Base-by-base conservation (phyloP, 2,888 invertebrate species). In the Acrocera orbiculus region DNA sequence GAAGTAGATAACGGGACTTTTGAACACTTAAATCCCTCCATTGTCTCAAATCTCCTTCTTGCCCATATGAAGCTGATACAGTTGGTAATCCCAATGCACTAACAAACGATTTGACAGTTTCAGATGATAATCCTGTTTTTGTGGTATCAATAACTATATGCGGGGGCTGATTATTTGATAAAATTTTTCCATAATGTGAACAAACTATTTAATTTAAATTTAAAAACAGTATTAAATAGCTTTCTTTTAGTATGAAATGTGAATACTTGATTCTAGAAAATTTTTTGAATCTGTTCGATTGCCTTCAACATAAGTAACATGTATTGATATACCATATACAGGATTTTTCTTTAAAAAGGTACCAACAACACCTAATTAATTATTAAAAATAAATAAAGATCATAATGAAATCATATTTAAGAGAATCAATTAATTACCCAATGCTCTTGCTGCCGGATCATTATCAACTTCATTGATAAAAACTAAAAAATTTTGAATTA, bases 101-200 rank as follows among this genome's bases (percentile, higher is more conserved):
- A 4, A 80, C 76, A 52, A 89, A 78, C 1, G 82, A 77, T 56
- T 86, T 85, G 4, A 85, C 78, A 0, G 81, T 78, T 61, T 87
- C 87, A 0, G 85, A 82, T 11, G 78, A 73, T 20, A 77, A 65
- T 4, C 85, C 85, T 4, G 76, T 72, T 61, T 76, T 76, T 1
- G 87, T 87, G 14, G 78, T 75, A 56, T 89, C 87, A 42, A 89
- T 60, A 5, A 87, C 69, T 10, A 87, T 61, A 56, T 86, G 81
- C 0, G 86, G 86, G 1, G 70, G 68, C 46, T 69, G 68, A 42
- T 73, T 70, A 2, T 66, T 65, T 9, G 66, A 64, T 35, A 76
- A 52, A 58, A 75, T 72, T 32, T 66, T 67, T 40, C 73, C 69
- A 56, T 81, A 78, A 44, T 71, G 70, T 46, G 67, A 69, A 62